Conservation (phyloP, 2,797 vertebrate species). For the Eurystomus glaucurus region DNA sequence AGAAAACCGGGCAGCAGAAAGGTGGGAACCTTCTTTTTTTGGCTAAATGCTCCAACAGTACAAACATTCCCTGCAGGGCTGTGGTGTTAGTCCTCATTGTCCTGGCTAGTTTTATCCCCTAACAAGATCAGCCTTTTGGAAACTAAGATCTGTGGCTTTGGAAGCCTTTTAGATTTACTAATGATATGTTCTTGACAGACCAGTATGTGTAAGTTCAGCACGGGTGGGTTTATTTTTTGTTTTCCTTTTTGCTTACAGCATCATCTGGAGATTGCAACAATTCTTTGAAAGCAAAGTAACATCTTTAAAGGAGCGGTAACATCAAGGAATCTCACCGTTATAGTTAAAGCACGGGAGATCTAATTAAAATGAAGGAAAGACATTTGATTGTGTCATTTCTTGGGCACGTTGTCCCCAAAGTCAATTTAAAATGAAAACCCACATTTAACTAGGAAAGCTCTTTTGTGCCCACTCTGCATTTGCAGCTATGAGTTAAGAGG, state of each 20-base stretch:
- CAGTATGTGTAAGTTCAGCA: background rate
- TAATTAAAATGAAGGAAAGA: background rate
- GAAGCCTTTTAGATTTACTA: background rate
- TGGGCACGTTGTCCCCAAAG: background rate
- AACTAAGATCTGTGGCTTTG: background rate
- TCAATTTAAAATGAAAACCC: background rate
- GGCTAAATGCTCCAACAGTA: background rate
- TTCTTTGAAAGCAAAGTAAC: background rate
- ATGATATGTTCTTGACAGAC: background rate
- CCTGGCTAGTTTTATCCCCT: background rate
- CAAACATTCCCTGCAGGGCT: background rate
- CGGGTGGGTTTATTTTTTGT: fast-evolving
- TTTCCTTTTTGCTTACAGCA: background rate
- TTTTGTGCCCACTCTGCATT: background rate
- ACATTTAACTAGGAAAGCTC: background rate
- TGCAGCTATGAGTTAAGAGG: background rate
- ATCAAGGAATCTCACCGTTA: background rate
- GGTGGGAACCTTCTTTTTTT: background rate
- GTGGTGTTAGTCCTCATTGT: background rate
- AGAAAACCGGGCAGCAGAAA: background rate
- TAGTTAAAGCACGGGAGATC: background rate
- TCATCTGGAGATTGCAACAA: background rate
- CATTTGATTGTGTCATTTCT: background rate
- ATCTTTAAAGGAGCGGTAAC: background rate
- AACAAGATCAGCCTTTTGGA: background rate